Conservation (phyloP, 2,888 invertebrate species). For the Chymomyza caudatula region DNA sequence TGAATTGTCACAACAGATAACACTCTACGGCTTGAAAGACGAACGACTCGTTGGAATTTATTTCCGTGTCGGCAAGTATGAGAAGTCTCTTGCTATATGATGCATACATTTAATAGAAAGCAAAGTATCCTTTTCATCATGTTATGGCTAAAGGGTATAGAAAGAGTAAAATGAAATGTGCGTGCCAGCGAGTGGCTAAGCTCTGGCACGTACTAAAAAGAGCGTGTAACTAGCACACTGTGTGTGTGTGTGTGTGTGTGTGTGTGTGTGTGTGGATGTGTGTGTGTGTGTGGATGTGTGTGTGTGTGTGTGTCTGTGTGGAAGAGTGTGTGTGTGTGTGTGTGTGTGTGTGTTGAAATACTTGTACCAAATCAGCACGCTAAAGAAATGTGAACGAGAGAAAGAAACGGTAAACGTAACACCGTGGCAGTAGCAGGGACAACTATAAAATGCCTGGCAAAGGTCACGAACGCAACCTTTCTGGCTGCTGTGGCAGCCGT, state of each 20-base stretch:
- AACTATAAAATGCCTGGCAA: constrained; percentile 60
- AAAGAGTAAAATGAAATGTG: constrained; percentile 39
- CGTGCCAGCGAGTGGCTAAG: constrained; percentile 61
- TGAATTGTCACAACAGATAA: too few species aligned
- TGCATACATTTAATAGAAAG: background rate
- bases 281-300: constrained; percentile 15
- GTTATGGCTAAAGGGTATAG: background rate
- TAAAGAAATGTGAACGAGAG: constrained; percentile 49
- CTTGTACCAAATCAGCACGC: constrained; percentile 54
- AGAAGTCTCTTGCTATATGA: background rate
- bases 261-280: constrained; percentile 2
- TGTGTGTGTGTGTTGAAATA: background rate
- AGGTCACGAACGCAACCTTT: constrained; percentile 71
- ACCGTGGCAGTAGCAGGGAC: constrained; percentile 42
- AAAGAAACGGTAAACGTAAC: constrained; percentile 24
- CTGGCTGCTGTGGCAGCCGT: constrained; percentile 50
- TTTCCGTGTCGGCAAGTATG: too few species aligned
- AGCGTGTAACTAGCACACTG: constrained; percentile 50
- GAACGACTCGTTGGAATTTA: too few species aligned
- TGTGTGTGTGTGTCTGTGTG: background rate
- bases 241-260: background rate
- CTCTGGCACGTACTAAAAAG: constrained; percentile 58
- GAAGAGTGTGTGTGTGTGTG: background rate
- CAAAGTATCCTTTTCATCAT: background rate
- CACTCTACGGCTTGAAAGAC: too few species aligned